A percentile compares a stretch with the other conserved stretches of the same genome.
These are phyloP conservation scores for Aphodius granarius DNA, from an alignment of 2,888 invertebrate genomes.

Conservation along the genomic window DNA sequence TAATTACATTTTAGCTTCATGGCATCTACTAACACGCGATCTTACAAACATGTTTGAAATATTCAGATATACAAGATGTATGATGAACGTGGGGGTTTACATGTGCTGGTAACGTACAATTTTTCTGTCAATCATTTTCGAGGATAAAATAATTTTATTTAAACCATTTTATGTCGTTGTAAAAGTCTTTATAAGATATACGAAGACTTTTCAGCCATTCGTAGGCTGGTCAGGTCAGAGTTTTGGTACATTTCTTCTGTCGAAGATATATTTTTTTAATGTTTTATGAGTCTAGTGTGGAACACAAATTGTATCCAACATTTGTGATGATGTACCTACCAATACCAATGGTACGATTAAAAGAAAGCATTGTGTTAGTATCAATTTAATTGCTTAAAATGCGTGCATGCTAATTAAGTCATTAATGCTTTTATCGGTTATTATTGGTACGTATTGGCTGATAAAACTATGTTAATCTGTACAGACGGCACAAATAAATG, in stretches of 20 bases:
- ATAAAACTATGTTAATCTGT: slow-evolving; percentile 1
- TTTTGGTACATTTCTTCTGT: too few relatives aligned
- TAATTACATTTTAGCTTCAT: not conserved
- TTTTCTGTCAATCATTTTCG: not conserved
- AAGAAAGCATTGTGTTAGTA: too few relatives aligned
- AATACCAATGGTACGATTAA: too few relatives aligned
- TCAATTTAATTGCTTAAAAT: not conserved
- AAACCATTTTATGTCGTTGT: not conserved
- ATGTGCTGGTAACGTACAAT: not conserved
- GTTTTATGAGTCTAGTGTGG: too few relatives aligned
- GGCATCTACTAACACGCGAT: not conserved
- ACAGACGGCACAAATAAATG: slow-evolving; percentile 2
- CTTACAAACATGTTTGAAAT: not conserved
- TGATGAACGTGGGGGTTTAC: not conserved
- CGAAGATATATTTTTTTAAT: too few relatives aligned
- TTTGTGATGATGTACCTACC: too few relatives aligned
- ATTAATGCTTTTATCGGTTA: not conserved
- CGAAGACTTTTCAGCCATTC: too few relatives aligned
- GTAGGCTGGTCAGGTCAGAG: too few relatives aligned
- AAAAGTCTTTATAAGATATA: too few relatives aligned
- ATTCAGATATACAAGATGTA: not conserved
- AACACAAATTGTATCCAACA: too few relatives aligned
- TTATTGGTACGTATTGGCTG: not conserved
- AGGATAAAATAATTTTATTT: not conserved
- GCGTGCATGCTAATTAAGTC: not conserved